Conservation (phyloP, 2,113 vertebrate species). For the Syngnathus typhle region DNA sequence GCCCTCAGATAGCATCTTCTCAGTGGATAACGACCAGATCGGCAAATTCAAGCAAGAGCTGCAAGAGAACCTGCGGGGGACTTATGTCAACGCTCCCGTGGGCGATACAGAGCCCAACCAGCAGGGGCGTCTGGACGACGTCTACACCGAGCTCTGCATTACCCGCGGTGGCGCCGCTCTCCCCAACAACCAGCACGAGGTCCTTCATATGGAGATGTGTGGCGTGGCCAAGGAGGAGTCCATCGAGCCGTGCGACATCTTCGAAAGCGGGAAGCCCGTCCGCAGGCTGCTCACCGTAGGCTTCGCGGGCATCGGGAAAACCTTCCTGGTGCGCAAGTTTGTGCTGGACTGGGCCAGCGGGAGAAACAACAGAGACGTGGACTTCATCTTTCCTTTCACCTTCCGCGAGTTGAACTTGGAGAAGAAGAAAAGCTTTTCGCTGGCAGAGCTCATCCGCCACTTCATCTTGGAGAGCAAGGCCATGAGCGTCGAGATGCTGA, state of each 20-base stretch:
- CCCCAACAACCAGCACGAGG: not conserved
- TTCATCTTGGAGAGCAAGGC: not conserved
- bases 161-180: not conserved
- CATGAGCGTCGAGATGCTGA: not conserved
- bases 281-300: not conserved
- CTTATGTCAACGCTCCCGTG: not conserved
- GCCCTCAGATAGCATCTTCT: not conserved
- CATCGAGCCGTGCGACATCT: not conserved
- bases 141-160: conserved; percentile 1
- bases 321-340: not conserved
- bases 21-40: not conserved
- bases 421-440: not conserved
- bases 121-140: not conserved
- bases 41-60: not conserved
- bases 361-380: not conserved
- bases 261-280: not conserved
- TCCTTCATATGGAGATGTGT: not conserved
- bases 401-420: conserved; percentile 5
- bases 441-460: not conserved
- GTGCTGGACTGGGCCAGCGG: conserved; percentile 1
- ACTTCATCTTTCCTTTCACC: conserved; percentile 5
- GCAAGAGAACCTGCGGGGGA: not conserved
- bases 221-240: not conserved
- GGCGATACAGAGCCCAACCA: not conserved
- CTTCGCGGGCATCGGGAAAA: conserved; percentile 4